Base-by-base conservation (phyloP, 2,888 invertebrate species). In the Mythimna albipuncta region DNA sequence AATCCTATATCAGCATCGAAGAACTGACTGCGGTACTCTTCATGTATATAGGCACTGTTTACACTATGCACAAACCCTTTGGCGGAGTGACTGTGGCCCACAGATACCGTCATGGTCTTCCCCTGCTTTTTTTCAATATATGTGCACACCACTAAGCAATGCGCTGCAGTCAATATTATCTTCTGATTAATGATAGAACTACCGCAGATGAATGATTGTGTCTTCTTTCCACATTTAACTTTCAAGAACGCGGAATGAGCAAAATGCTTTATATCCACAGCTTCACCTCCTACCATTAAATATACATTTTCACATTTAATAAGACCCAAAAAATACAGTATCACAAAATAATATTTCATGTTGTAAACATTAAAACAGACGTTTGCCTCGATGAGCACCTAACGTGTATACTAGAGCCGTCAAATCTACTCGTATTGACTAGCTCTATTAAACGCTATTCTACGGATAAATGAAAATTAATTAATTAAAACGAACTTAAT, bases 151-250 rank as follows among this genome's bases (percentile, higher is more conserved):
- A 19, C 13, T 0, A 84, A 6, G 16, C 86, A 86, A 58, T 87
- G 86, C 0, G 79, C 85, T 0, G 86, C 86, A 2, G 84, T 82
- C 9, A 86, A 26, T 3, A 54, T 6, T 26, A 87, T 65, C 35
- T 13, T 38, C 41, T 87, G 82, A 38, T 84, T 88, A 2, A 89
- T 7, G 0, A 88, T 72, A 5, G 88, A 89, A 1, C 81, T 64
- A 6, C 81, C 78, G 70, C 85, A 83, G 6, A 5, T 13, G 41
- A 47, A 74, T n/a, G n/a, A 9, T 21, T 61, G 5, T 0, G 0
- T 6, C 9, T 44, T 4, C 0, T 6, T 9, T 11, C 6, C 11
- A 35, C 64, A 64, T 1, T 11, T 52, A n/a, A 54, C 2, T 6
- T 0, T 6, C 2, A 73, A 58, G 10, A 13, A 73, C 6, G 9